Conservation (phyloP, 2,888 invertebrate species). For the Dione vanillae region DNA sequence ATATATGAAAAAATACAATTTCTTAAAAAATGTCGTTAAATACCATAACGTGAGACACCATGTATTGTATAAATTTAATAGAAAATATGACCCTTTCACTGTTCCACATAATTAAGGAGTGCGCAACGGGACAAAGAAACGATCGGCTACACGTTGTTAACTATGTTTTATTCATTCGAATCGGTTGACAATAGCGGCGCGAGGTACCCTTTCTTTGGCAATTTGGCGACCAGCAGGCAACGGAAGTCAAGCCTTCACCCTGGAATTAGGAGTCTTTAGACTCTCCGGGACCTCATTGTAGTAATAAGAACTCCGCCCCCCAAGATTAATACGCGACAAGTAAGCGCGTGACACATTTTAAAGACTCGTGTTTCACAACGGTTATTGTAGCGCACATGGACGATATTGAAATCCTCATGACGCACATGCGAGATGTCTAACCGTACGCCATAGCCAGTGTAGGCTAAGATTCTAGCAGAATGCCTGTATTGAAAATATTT, state of each 20-base stretch:
- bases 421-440: not conserved
- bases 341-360: conserved; percentile 75
- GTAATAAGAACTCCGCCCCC: conserved; percentile 71
- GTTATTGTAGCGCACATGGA: conserved; percentile 28
- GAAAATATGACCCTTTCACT: conserved; percentile 84
- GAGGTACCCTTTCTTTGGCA: conserved; percentile 80
- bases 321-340: conserved; percentile 62
- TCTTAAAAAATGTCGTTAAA: not conserved
- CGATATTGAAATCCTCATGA: not conserved
- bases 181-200: conserved; percentile 79
- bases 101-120: conserved; percentile 83
- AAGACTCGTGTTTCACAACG: conserved; percentile 49
- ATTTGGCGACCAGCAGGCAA: conserved; percentile 79
- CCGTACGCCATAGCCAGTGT: not conserved
- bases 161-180: conserved; percentile 79
- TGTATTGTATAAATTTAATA: conserved; percentile 79
- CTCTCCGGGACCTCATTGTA: conserved; percentile 76
- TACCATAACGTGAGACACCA: conserved; percentile 47
- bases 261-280: conserved; percentile 74
- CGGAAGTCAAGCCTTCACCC: conserved; percentile 76
- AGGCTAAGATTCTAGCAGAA: not conserved
- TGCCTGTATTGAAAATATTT: not conserved
- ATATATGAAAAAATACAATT: not conserved
- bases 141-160: conserved; percentile 80
- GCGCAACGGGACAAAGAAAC: conserved; percentile 73